Evolutionary conservation across 1,140 invertebrate genomes (phyloP), one percentile per base, ranked within the genome.

Genomic region (Cataglyphis hispanica): DNA sequence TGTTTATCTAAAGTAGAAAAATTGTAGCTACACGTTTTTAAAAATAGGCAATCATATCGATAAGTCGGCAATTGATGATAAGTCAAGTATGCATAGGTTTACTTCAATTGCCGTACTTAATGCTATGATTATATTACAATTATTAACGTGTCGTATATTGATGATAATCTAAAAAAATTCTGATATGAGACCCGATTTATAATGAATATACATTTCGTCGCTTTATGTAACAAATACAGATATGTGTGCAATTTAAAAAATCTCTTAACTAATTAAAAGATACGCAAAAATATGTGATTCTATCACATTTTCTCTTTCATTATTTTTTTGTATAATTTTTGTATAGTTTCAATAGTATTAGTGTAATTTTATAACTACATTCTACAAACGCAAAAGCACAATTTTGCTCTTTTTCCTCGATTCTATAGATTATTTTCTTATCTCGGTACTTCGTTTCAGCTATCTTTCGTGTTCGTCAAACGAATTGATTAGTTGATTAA

Each of bases 231-330:
- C 31, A 43, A 34, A 13, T 34, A n/a, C 11, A 37, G 16, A 11
- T 66, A 16, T 11, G 37, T 16, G 16, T 46, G 7, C 13, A n/a
- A 58, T 87, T 81, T 16, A 64, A 76, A 76, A 78, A 84, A 64
- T 6, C 16, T 0, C 27, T 37, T 19, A 74, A 25, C 31, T 1
- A 53, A 66, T n/a, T 75, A 34, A 0, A 37, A 40, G 3, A 10
- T 13, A 34, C 6, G 2, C 2, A 22, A 74, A 58, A 37, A 76
- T 60, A 50, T 50, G 6, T 11, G 34, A 75, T 40, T 74, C 2
- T 1, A 76, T 40, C n/a, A 34, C 16, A 37, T 7, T 46, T 31
- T 25, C 10, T 43, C 40, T 66, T 78, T 50, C 11, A 11, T 5
- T 1, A 58, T 22, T 74, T 43, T 27, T 43, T n/a, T n/a, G n/a